phyloP scores from a whole-genome alignment of 2,797 vertebrate species.

The Galaxias olidus region DNA sequence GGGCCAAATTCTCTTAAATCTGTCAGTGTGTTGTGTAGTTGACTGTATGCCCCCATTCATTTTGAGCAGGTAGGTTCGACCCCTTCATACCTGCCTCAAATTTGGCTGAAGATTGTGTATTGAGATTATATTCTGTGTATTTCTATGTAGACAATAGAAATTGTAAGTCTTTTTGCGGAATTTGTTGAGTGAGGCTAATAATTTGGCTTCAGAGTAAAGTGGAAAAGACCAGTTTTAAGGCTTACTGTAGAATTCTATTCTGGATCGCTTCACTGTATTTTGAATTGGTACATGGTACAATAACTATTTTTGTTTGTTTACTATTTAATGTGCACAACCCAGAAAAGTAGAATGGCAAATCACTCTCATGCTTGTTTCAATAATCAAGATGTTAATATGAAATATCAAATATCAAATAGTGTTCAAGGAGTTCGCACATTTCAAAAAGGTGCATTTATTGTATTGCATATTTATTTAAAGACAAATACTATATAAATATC shows the following conservation, averaged over 20 bases:
- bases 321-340: slow-evolving; percentile 42
- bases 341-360: slow-evolving; percentile 20
- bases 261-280: slow-evolving; percentile 53
- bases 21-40: too few species aligned
- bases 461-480: slow-evolving; percentile 46
- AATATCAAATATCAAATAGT: slow-evolving; percentile 20
- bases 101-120: slow-evolving; percentile 15
- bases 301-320: slow-evolving; percentile 42
- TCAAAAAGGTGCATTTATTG: slow-evolving; percentile 47
- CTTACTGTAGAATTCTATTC: slow-evolving; percentile 43
- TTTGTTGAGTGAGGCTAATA: slow-evolving; percentile 13
- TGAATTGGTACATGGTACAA: slow-evolving; percentile 29
- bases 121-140: slow-evolving; percentile 1
- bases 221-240: slow-evolving; percentile 1
- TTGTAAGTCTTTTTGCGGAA: slow-evolving; percentile 41
- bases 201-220: slow-evolving; percentile 8
- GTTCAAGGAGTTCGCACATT: slow-evolving; percentile 25
- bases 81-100: slow-evolving; percentile 6
- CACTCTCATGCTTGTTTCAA: slow-evolving; percentile 18
- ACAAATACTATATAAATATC: slow-evolving; percentile 33
- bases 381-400: slow-evolving; percentile 29
- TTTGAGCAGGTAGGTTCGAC: too few species aligned
- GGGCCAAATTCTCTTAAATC: too few species aligned
- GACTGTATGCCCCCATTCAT: too few species aligned
- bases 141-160: not conserved